These are phyloP conservation scores for Mesitornis unicolor DNA, from an alignment of 2,113 vertebrate species.

Conservation along the genomic window DNA sequence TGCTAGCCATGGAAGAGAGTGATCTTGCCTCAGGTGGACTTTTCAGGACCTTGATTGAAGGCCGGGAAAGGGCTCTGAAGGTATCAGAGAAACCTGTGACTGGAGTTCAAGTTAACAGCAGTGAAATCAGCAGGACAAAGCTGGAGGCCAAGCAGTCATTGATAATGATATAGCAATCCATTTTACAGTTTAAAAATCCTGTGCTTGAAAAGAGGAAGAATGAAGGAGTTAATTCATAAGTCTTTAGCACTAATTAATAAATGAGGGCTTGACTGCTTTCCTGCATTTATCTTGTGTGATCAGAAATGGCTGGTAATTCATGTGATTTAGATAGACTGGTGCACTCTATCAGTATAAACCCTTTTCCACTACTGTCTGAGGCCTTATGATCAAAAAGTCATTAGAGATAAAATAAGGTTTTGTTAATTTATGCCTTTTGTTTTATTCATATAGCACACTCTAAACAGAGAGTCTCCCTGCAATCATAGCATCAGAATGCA, in stretches of 20 bases:
- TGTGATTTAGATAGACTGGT: not conserved
- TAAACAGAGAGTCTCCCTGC: not conserved
- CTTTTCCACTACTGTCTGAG: not conserved
- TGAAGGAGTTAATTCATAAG: not conserved
- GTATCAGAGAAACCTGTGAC: not conserved
- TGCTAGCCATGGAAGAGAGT: not conserved
- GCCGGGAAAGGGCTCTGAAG: not conserved
- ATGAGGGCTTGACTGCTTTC: not conserved
- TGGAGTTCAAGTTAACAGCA: not conserved
- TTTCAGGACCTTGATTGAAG: not conserved
- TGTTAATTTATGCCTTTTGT: not conserved
- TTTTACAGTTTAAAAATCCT: not conserved
- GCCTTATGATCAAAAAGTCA: not conserved
- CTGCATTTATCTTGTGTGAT: not conserved
- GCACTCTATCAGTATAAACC: not conserved
- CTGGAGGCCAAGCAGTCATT: not conserved
- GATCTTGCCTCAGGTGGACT: not conserved
- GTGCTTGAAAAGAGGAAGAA: not conserved
- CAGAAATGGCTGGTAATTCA: not conserved
- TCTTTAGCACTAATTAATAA: not conserved
- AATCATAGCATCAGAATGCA: not conserved
- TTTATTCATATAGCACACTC: not conserved
- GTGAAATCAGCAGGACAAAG: not conserved
- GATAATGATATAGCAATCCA: not conserved
- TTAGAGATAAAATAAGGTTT: not conserved